Conservation (phyloP, 2,888 invertebrate species). For the Cenopis cana region DNA sequence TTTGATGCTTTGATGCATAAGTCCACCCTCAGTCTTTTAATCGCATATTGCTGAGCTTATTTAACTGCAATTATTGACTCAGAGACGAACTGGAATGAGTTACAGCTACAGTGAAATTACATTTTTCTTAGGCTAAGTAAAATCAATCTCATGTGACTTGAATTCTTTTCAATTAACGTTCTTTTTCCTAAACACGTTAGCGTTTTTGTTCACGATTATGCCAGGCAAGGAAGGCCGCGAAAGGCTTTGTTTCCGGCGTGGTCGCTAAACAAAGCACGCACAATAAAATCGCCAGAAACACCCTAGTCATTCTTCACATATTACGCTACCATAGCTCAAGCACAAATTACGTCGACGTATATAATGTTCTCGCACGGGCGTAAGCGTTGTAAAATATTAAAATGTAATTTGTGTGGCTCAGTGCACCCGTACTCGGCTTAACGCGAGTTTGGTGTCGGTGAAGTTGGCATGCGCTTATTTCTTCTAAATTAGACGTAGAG, state of each 20-base stretch:
- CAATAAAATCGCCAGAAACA: conserved; percentile 30
- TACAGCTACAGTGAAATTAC: too few relatives aligned
- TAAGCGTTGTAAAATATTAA: conserved; percentile 43
- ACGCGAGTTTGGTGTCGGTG: conserved; percentile 42
- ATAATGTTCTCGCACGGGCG: conserved; percentile 38
- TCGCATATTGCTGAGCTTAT: not conserved
- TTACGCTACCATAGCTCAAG: conserved; percentile 38
- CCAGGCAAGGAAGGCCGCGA: conserved; percentile 1
- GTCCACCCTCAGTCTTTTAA: too few relatives aligned
- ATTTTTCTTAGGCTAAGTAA: too few relatives aligned
- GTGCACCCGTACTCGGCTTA: conserved; percentile 43
- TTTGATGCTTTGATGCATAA: too few relatives aligned
- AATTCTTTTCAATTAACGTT: not conserved
- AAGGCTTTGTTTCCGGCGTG: conserved; percentile 6
- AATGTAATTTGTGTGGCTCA: conserved; percentile 44
- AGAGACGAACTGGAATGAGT: not conserved
- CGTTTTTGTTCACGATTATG: conserved; percentile 19
- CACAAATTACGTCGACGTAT: conserved; percentile 34
- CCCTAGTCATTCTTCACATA: conserved; percentile 37
- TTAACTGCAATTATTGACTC: not conserved
- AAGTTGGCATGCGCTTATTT: conserved; percentile 39
- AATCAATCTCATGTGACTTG: not conserved
- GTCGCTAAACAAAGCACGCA: conserved; percentile 22
- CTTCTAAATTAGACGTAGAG: conserved; percentile 36
- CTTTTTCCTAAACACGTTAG: not conserved